Evolutionary conservation across 37 sponge, comb jelly and placozoan genomes (phyloP), one percentile per base, ranked within the genome.

Genomic region (Chondrosia reniformis): DNA sequence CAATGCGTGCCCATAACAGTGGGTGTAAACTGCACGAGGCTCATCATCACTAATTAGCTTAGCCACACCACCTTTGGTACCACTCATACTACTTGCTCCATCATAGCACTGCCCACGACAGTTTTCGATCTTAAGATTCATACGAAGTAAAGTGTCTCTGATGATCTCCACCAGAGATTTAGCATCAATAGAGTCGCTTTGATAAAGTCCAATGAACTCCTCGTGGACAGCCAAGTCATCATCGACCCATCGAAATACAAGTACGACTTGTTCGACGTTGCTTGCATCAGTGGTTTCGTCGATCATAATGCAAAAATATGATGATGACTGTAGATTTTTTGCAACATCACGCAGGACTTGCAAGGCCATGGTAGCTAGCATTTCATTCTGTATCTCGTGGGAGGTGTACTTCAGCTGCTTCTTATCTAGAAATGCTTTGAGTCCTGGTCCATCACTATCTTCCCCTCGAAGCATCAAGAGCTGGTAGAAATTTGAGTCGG

Each of bases 31-130:
- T 41, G 80, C 80, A 33, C 67, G 67, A 43, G 61, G 80, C 67
- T 36, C 80, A 24, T 67, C 38, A 32, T 63, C 22, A 22, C 13
- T 17, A 59, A 83, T 58, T 31, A 33, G 36, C 55, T 34, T 76
- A 38, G 87, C 87, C 38, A 81, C 78, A 25, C 87, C 87, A 13
- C 33, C 39, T 62, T 44, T 63, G 33, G 46, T 8, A 38, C 87
- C 87, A 52, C 46, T 27, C 81, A 86, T 86, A 7, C 66, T 38
- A 46, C 77, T 19, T 42, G 80, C 83, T 34, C 88, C 88, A 82
- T 87, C 88, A 78, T 87, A 87, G 73, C 88, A 76, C 61, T 83
- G 88, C 21, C 80, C 80, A 41, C 80, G 46, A 43, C 67, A 79
- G 45, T 62, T 22, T 8, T 62, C 41, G 21, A 79, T 41, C 44